Base-by-base conservation (phyloP, 2,888 invertebrate species). In the Nebria brevicollis region DNA sequence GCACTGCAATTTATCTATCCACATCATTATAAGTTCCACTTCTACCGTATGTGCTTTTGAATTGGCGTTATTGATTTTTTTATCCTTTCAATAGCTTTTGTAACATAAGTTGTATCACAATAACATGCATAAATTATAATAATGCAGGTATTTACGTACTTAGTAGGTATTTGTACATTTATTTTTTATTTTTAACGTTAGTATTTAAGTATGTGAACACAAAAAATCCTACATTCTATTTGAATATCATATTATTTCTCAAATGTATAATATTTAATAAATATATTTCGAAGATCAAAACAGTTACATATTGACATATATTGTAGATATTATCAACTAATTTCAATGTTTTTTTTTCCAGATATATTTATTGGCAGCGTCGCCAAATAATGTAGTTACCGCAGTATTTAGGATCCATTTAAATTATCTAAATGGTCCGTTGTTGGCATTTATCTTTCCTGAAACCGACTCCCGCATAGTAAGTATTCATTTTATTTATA, bases 391-490 rank as follows among this genome's bases (percentile, higher is more conserved):
- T 89, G 91, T 91, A 83, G 94, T 95, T 20, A 96, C 96, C 80
- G 93, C 94, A 78, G 90, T 97, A 83, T 98, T 97, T 91, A 93
- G 98, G 86, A 93, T 98, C 87, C 97, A 98, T 89, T 92, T 98
- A 89, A 97, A 97, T 90, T 94, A 96, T 88, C 91, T 98, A 86
- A 97, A 98, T 90, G 98, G 98, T 84, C 97, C 98, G 78, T 91
- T 98, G 82, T 91, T 98, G 86, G 98, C 98, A 82, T 94, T 97
- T 87, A 87, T 97, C 83, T 98, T 98, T 90, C 98, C 98, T 82
- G 98, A 98, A 90, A 95, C 97, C 81, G 98, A 98, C 88, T 97
- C 98, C 77, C 92, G 98, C 88, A 93, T 94, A 88, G 97, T 97
- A 91, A 92, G 92, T 90, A 83, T 83, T 42, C 66, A 0, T 2